phyloP scores from a whole-genome alignment of 2,888 invertebrate genomes.

The Oasisia sp. region DNA sequence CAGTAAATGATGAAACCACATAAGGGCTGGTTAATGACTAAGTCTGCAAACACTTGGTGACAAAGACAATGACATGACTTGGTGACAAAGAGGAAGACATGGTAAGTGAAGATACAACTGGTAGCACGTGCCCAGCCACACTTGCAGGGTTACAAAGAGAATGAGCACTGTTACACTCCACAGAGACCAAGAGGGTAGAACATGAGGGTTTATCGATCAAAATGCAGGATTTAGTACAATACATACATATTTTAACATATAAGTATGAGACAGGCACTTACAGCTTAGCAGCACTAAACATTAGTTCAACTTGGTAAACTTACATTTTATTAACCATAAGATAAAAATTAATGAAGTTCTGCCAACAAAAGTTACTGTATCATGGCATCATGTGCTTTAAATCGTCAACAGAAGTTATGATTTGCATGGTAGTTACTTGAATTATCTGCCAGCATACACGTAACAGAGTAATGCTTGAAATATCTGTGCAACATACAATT shows the following conservation, averaged over 20 bases:
- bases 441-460: not conserved
- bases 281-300: too few relatives aligned
- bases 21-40: not conserved
- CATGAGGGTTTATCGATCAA: not conserved
- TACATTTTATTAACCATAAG: not conserved
- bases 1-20: not conserved
- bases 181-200: not conserved
- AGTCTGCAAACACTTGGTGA: not conserved
- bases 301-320: not conserved
- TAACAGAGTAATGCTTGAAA: not conserved
- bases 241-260: too few relatives aligned
- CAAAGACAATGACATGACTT: not conserved
- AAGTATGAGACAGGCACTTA: too few relatives aligned
- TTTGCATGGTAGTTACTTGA: not conserved
- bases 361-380: not conserved
- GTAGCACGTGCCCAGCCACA: not conserved
- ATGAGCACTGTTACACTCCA: not conserved
- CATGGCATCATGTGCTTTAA: too few relatives aligned
- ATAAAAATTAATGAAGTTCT: not conserved
- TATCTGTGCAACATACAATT: not conserved
- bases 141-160: not conserved
- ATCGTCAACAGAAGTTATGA: too few relatives aligned
- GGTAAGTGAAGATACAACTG: not conserved
- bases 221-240: too few relatives aligned
- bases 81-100: not conserved